These are phyloP conservation scores for Drosophila longiperda DNA, from an alignment of 2,888 invertebrate genomes.

Conservation along the genomic window DNA sequence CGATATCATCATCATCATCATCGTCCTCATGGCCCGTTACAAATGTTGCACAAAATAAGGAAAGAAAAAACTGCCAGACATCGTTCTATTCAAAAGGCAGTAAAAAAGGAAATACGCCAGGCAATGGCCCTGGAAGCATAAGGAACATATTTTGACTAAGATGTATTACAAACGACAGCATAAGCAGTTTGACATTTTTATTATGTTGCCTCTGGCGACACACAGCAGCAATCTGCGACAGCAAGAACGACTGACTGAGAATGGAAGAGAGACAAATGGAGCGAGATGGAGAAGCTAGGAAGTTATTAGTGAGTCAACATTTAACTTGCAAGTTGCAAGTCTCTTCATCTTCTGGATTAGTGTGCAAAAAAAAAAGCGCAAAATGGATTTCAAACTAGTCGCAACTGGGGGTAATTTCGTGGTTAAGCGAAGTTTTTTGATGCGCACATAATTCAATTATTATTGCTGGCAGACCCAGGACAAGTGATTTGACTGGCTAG, in stretches of 20 bases:
- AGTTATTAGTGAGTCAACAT: conserved; percentile 33
- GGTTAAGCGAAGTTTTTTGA: conserved; percentile 37
- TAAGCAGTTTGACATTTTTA: conserved; percentile 80
- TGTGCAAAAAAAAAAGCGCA: conserved; percentile 34
- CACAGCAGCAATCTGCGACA: conserved; percentile 1
- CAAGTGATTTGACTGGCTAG: conserved; percentile 45
- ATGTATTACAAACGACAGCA: conserved; percentile 78
- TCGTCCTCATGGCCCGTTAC: conserved; percentile 62
- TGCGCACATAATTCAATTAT: conserved; percentile 74
- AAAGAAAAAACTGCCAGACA: conserved; percentile 29
- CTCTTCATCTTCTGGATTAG: conserved; percentile 35
- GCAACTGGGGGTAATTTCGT: conserved; percentile 2
- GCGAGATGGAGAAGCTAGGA: neutral
- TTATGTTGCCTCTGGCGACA: conserved; percentile 61
- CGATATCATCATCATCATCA: conserved; percentile 47
- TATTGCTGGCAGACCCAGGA: conserved; percentile 53
- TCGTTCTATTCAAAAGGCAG: conserved; percentile 14
- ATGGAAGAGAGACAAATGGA: neutral
- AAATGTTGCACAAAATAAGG: conserved; percentile 64
- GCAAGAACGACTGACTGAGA: neutral
- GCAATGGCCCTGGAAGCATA: conserved; percentile 45
- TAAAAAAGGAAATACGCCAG: conserved; percentile 47
- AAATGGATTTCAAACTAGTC: conserved; percentile 35
- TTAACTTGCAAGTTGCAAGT: conserved; percentile 41
- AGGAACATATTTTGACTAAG: conserved; percentile 76